Conservation (phyloP, 2,113 vertebrate genomes). For the Numida meleagris region DNA sequence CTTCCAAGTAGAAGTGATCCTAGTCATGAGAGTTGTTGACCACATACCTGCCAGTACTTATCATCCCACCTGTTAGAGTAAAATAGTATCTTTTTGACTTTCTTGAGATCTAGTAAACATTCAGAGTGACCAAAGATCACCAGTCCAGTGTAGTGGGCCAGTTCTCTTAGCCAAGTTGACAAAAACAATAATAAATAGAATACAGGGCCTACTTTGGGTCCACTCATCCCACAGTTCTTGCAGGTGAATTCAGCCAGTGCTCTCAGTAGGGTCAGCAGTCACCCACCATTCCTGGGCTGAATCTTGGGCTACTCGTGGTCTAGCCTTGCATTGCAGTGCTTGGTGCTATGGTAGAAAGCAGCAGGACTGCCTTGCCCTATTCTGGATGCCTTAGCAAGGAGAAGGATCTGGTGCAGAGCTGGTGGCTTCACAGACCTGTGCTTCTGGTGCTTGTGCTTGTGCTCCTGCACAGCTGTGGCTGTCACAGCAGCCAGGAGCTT, state of each 20-base stretch:
- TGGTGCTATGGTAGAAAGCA: background rate
- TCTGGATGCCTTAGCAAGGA: background rate
- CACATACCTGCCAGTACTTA: background rate
- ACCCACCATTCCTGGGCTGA: background rate
- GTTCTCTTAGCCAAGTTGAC: background rate
- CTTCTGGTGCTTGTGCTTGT: background rate
- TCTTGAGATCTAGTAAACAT: background rate
- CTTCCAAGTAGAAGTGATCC: background rate
- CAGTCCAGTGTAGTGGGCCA: background rate
- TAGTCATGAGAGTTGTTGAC: background rate
- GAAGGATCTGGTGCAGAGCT: background rate
- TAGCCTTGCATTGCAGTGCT: background rate
- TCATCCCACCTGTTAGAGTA: background rate
- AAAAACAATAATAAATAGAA: background rate
- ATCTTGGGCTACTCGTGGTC: background rate
- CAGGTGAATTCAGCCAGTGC: background rate
- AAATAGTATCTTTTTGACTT: background rate
- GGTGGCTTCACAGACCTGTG: background rate
- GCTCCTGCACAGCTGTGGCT: background rate
- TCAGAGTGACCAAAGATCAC: background rate
- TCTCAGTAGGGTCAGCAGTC: background rate
- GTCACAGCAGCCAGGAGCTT: background rate
- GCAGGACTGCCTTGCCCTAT: background rate
- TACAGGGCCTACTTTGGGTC: background rate
- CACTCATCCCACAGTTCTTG: no score